phyloP scores from a whole-genome alignment of 1,140 invertebrate species.

The Muscidifurax raptorellus region DNA sequence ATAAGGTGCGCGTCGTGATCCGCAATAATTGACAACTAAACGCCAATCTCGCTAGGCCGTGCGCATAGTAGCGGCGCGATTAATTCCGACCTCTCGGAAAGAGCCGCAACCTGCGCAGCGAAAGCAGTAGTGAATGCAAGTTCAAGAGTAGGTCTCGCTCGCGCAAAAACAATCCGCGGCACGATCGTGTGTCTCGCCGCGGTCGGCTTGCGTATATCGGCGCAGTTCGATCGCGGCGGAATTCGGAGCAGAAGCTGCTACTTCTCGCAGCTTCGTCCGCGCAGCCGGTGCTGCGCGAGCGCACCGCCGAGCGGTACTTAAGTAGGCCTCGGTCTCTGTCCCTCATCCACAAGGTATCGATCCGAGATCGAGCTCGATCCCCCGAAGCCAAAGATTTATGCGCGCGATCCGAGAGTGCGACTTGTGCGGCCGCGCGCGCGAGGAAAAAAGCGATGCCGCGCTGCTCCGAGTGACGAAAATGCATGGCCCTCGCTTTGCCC shows the following conservation, averaged over 20 bases:
- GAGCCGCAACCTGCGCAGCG: neutral
- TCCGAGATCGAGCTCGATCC: conserved; percentile 63
- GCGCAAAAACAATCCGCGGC: conserved; percentile 35
- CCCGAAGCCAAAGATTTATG: conserved; percentile 38
- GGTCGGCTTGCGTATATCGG: neutral
- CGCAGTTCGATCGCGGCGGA: neutral
- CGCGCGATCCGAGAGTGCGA: conserved; percentile 55
- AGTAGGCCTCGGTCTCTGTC: conserved; percentile 48
- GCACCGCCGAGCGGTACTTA: conserved; percentile 58
- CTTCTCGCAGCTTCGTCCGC: neutral
- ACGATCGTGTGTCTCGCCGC: neutral
- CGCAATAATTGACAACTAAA: conserved; percentile 43
- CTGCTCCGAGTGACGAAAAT: conserved; percentile 12
- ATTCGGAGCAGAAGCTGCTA: neutral
- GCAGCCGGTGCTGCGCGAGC: conserved; percentile 41
- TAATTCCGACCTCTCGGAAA: neutral
- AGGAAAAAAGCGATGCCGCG: neutral
- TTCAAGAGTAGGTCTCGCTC: too few species aligned
- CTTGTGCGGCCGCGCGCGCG: conserved; percentile 6
- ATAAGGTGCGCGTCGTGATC: too few species aligned
- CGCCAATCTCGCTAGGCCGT: too few species aligned
- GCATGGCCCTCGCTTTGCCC: neutral
- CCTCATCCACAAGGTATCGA: conserved; percentile 66
- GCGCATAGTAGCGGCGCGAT: too few species aligned
- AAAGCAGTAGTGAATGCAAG: neutral